These are phyloP conservation scores for Ceyx margarethae DNA, from an alignment of 2,113 vertebrate species.

Conservation along the genomic window DNA sequence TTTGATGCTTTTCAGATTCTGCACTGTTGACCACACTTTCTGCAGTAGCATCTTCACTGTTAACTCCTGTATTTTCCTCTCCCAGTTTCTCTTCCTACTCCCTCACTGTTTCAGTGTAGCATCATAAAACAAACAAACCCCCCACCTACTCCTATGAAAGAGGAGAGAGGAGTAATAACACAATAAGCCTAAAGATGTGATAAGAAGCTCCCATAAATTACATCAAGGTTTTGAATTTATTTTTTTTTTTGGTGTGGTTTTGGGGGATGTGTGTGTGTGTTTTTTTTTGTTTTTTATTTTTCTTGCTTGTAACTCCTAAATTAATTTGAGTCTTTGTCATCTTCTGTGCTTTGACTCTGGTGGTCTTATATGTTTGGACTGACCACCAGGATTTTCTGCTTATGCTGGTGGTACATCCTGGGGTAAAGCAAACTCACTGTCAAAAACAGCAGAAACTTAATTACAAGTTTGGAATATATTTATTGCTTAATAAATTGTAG, in stretches of 20 bases:
- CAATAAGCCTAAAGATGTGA: not conserved
- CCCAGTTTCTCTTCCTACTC: not conserved
- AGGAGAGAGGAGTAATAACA: not conserved
- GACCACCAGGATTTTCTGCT: not conserved
- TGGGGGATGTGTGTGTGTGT: no score
- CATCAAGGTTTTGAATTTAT: not conserved
- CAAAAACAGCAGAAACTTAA: not conserved
- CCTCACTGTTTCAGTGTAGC: not conserved
- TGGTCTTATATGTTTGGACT: not conserved
- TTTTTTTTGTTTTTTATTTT: not conserved
- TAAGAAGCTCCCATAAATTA: not conserved
- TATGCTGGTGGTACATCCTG: not conserved
- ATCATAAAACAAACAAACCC: not conserved
- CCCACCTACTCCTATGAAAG: not conserved
- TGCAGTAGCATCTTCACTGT: not conserved
- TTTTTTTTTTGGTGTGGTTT: no score
- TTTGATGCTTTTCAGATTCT: not conserved
- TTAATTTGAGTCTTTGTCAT: not conserved
- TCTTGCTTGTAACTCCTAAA: not conserved
- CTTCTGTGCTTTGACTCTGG: not conserved
- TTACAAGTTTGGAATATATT: not conserved
- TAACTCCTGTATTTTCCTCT: not conserved
- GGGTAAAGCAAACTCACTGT: not conserved
- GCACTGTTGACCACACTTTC: not conserved
- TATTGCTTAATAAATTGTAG: not conserved